Evolutionary conservation across 92 coral and sea anemone species (phyloP), one percentile per base, ranked within the genome.

Genomic region (Palythoa grandiflora): DNA sequence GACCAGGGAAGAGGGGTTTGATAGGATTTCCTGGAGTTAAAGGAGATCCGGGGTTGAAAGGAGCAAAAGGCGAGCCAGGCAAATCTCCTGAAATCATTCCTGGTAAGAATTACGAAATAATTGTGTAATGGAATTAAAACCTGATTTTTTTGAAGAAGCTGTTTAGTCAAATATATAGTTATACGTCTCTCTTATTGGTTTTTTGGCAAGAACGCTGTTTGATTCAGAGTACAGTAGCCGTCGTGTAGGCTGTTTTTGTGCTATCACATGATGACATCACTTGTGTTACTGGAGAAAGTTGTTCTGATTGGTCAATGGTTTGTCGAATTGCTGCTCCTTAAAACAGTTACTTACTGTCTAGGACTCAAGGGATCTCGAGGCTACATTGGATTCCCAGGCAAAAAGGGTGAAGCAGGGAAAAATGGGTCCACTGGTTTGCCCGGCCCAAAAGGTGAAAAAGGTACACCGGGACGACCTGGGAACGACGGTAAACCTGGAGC

Each of bases 361-460:
- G 86, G 75, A 12, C 86, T 55, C n/a, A 81, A 81, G 35, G 86
- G 86, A 65, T 71, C n/a, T 10, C 86, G 47, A 40, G 86, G 86
- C n/a, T 13, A 40, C 20, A 52, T 71, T 6, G 86, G 86, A 2
- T 81, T 81, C 21, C 86, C 86, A 1, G 86, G 86, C 19, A 40
- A 20, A 36, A 81, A 65, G 40, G 86, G 86, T 17, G 48, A 81
- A 5, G 44, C 12, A 40, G 86, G 86, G 11, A 11, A 66, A 21
- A 57, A 5, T 44, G 86, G 86, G 17, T 20, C 3, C 13, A 47
- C 35, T 40, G 86, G 85, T 36, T 6, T 65, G 6, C 57, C 60
- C 5, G 85, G 86, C 17, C 44, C n/a, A 15, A 66, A 81, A 36
- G 86, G 86, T 2, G 59, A 40, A 55, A 16, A 68, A 37, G 86